phyloP scores from a whole-genome alignment of 2,888 invertebrate genomes.

The Cordilura impudica region DNA sequence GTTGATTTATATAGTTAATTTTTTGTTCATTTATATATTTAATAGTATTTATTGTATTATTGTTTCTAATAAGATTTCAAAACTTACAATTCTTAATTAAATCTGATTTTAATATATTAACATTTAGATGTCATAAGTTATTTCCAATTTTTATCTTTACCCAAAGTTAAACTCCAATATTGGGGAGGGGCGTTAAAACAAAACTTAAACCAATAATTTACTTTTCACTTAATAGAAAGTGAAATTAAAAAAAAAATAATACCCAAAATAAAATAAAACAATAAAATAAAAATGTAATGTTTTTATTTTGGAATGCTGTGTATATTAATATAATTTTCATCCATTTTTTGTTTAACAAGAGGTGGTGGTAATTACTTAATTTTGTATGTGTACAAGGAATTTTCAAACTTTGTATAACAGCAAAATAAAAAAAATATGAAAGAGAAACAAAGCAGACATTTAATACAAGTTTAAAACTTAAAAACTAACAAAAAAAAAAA shows the following conservation, averaged over 20 bases:
- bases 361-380: conserved; percentile 21
- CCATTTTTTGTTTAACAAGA: conserved; percentile 36
- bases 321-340: conserved; percentile 49
- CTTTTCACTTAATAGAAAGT: not conserved
- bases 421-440: conserved; percentile 50
- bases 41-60: conserved; percentile 17
- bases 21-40: conserved; percentile 10
- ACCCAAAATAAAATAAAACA: conserved; percentile 21
- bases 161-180: conserved; percentile 23
- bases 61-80: conserved; percentile 42
- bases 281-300: conserved; percentile 35
- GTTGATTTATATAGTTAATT: not conserved
- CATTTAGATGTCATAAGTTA: conserved; percentile 16
- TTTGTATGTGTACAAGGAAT: not conserved
- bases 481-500: conserved; percentile 57
- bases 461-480: conserved; percentile 58
- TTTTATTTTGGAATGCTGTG: conserved; percentile 65
- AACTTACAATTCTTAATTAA: conserved; percentile 54
- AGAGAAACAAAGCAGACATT: conserved; percentile 39
- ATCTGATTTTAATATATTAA: conserved; percentile 17
- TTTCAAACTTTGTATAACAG: conserved; percentile 26
- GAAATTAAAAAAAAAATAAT: conserved; percentile 17
- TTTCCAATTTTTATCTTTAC: not conserved
- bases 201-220: conserved; percentile 2
- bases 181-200: not conserved